Conservation (phyloP, 2,888 invertebrate species). For the Drosophila limbata region DNA sequence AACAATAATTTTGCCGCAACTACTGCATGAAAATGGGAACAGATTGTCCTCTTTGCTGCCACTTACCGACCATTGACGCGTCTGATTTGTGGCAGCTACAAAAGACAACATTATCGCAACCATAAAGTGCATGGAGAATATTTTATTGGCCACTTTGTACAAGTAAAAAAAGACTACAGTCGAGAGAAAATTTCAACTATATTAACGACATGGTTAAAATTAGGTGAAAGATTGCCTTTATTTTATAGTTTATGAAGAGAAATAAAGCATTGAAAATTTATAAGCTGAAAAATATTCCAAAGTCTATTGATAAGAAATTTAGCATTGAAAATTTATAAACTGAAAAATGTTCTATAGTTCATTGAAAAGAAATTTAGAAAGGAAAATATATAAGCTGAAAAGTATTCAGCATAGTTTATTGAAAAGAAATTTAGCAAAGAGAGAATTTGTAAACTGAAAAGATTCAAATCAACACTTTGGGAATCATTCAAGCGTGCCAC, state of each 20-base stretch:
- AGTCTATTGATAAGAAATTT: not conserved
- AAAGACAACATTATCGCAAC: not conserved
- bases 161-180: not conserved
- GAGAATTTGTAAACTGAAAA: not conserved
- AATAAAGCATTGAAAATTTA: not conserved
- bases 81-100: constrained; percentile 22
- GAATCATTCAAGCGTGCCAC: constrained; percentile 10
- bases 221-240: not conserved
- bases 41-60: constrained; percentile 20
- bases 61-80: constrained; percentile 29
- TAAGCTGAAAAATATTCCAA: not conserved
- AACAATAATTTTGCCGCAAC: constrained; percentile 1
- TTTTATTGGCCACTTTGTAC: constrained; percentile 2
- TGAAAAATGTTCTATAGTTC: not conserved
- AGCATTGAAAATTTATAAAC: not conserved
- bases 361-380: not conserved
- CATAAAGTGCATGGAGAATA: not conserved
- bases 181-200: too few species aligned
- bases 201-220: not conserved
- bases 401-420: too few species aligned
- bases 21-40: constrained; percentile 7
- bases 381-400: not conserved
- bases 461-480: not conserved
- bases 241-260: not conserved
- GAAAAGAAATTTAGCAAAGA: not conserved